Evolutionary conservation across 1,140 invertebrate genomes (phyloP), one percentile per base, ranked within the genome.

Genomic region (Zaprionus camerounensis): DNA sequence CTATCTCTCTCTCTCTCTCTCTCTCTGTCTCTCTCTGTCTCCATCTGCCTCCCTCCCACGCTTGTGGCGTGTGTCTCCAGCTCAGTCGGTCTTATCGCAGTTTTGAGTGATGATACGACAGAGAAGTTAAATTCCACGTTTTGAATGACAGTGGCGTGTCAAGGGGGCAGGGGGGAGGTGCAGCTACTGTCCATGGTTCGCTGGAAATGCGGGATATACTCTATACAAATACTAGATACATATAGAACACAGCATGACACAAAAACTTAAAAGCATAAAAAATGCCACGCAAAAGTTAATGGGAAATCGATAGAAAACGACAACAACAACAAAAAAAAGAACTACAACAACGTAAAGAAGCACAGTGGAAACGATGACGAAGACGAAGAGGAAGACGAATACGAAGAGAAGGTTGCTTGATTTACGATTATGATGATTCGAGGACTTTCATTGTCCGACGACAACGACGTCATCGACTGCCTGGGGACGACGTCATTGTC

Each of bases 271-370:
- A 61, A 51, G 41, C 59, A 76, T 80, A 56, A 82, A 71, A 87
- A 88, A 88, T 84, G 71, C 71, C 78, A 88, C 49, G 84, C 81
- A 78, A 84, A 87, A 84, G 78, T 71, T 88, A 87, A 87, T 87
- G 78, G 84, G 69, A 87, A 87, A 87, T 87, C 84, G 80, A 87
- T 87, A 76, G 67, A 46, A 34, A 36, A 38, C 44, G 66, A 64
- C 56, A 62, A 66, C 36, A 82, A 76, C 69, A 76, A 71, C 65
- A 70, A 69, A 55, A 38, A 17, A 20, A 71, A 24, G 15, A 20
- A 53, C 5, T 15, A 49, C 20, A 36, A 49, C 24, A 72, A 51
- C 31, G 20, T 6, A 34, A 34, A 34, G 9, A 34, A 34, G 31
- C 31, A 34, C 28, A 41, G 13, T 41, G 31, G 58, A 4, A 20